Evolutionary conservation across 1,140 invertebrate species (phyloP).

Genomic region (Drosophila pseudoananassae): DNA sequence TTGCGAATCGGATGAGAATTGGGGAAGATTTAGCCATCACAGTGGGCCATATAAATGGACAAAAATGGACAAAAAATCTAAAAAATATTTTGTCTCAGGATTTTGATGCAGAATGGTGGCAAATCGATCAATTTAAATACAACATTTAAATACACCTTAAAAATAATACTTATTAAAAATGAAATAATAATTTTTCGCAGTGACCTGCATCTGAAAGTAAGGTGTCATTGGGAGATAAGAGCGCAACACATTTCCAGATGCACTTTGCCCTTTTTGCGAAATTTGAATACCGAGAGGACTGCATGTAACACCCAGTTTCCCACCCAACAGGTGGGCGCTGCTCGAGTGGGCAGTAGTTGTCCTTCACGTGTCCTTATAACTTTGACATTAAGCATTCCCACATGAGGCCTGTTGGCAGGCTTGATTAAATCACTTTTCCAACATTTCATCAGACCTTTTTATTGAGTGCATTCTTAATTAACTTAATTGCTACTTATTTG

Average conservation of each 20-base stretch:
- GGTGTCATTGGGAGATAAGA: slow-evolving; percentile 30
- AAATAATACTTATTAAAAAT: background rate
- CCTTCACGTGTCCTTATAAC: slow-evolving; percentile 18
- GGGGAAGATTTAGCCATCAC: no score
- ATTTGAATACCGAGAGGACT: slow-evolving; percentile 25
- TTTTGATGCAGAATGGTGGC: no score
- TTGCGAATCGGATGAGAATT: no score
- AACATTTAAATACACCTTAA: background rate
- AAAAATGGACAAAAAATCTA: no score
- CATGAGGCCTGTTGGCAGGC: background rate
- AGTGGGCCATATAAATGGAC: no score
- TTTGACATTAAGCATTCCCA: slow-evolving; percentile 29
- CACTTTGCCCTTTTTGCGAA: slow-evolving; percentile 38
- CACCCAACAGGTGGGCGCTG: slow-evolving; percentile 16
- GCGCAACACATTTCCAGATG: slow-evolving; percentile 19
- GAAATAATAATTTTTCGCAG: background rate
- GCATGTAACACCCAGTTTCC: slow-evolving; percentile 15
- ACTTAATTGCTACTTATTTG: background rate
- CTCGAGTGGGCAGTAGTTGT: slow-evolving; percentile 1
- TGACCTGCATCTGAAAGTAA: background rate
- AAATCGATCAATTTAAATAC: no score
- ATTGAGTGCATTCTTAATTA: slow-evolving; percentile 9
- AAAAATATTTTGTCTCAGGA: no score
- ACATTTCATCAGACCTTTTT: background rate
- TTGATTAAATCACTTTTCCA: slow-evolving; percentile 17